Conservation (phyloP, 2,797 vertebrate species). For the Prionace glauca region DNA sequence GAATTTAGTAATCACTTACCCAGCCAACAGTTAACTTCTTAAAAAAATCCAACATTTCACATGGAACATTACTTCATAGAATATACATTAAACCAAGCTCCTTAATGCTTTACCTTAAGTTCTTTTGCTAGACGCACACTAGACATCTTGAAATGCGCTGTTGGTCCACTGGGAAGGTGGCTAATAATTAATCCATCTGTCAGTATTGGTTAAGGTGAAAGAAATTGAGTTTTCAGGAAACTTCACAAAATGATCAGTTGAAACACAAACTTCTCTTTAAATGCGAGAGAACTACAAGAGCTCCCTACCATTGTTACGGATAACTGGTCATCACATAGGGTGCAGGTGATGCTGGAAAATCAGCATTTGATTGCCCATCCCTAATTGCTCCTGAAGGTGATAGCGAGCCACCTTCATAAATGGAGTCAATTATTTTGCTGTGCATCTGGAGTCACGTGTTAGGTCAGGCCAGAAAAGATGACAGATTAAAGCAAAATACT, state of each 20-base stretch:
- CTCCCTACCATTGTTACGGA: not conserved
- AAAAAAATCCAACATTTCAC: not conserved
- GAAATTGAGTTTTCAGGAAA: not conserved
- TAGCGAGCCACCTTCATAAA: no score
- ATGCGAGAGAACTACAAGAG: not conserved
- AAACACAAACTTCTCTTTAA: not conserved
- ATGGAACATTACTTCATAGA: not conserved
- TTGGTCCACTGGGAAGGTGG: slow-evolving; percentile 90
- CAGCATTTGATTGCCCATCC: no score
- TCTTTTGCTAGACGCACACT: slow-evolving; percentile 89
- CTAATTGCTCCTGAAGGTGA: no score
- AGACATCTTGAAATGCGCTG: slow-evolving; percentile 94
- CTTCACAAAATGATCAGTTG: not conserved
- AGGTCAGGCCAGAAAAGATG: no score
- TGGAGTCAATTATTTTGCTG: no score
- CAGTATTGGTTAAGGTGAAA: slow-evolving; percentile 17
- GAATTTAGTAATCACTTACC: not conserved
- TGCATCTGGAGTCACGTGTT: no score
- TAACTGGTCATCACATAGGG: not conserved
- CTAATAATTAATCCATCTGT: slow-evolving; percentile 90
- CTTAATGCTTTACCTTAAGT: slow-evolving; percentile 71
- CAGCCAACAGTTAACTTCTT: not conserved
- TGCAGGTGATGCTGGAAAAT: no score
- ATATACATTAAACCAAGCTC: not conserved
- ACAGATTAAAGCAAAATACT: no score